A percentile compares a stretch with the other conserved stretches of the same genome.
These are phyloP conservation scores for Drosophila yakuba DNA, from an alignment of 1,140 invertebrate species.

Conservation along the genomic window DNA sequence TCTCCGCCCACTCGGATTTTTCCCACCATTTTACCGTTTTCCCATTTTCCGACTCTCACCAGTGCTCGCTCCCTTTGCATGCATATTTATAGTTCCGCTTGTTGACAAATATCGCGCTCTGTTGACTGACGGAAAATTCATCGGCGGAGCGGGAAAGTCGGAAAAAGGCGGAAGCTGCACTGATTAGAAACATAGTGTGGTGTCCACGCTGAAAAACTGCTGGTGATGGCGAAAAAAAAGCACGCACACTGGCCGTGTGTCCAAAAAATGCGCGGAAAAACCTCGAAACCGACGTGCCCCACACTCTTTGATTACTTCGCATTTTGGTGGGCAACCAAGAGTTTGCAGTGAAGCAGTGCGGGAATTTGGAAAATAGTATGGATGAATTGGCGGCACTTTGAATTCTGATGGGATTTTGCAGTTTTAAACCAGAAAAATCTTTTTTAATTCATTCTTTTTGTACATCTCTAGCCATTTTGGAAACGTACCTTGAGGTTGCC, in stretches of 20 bases:
- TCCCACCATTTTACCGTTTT: slow-evolving; percentile 3
- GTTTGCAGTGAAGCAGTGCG: neutral
- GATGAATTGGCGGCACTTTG: neutral
- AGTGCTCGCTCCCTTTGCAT: slow-evolving; percentile 29
- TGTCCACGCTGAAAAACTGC: slow-evolving; percentile 44
- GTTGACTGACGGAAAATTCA: slow-evolving; percentile 60
- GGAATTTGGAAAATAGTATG: neutral
- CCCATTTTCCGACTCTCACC: slow-evolving; percentile 1
- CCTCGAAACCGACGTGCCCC: neutral
- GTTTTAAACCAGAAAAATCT: neutral
- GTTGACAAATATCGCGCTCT: slow-evolving; percentile 79
- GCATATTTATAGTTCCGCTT: slow-evolving; percentile 83
- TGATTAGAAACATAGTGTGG: slow-evolving; percentile 77
- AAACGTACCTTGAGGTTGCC: too few species aligned
- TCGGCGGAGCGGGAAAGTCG: slow-evolving; percentile 7
- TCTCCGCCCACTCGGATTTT: neutral
- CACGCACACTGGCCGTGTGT: slow-evolving; percentile 12
- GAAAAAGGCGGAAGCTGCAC: slow-evolving; percentile 66
- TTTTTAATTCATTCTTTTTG: too few species aligned
- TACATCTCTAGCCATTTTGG: too few species aligned
- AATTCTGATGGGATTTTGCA: too few species aligned
- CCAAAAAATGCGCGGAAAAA: slow-evolving; percentile 8
- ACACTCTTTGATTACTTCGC: neutral
- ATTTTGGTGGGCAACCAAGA: slow-evolving; percentile 7
- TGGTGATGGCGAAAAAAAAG: slow-evolving; percentile 6